Evolutionary conservation across 1,140 invertebrate genomes (phyloP).

Genomic region (Sinella curviseta): DNA sequence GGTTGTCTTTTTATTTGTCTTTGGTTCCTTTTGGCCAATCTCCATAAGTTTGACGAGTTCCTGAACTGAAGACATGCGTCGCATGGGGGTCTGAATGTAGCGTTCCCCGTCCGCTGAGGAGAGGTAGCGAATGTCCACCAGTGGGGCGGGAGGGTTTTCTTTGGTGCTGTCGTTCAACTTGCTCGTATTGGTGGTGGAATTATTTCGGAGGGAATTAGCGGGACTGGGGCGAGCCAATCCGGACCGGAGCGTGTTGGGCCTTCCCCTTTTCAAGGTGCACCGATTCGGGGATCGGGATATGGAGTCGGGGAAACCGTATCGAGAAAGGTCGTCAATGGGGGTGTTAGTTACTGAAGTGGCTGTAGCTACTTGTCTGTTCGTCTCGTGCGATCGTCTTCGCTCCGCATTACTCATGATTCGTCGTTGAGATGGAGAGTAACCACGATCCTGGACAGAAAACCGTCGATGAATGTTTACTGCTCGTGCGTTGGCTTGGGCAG

Average conservation of each 20-base stretch:
- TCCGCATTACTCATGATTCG: not conserved
- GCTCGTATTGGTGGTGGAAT: not conserved
- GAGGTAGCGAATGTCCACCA: not conserved
- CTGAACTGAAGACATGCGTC: slow-evolving; percentile 44
- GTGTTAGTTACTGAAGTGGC: not conserved
- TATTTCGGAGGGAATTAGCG: not conserved
- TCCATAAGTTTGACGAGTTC: slow-evolving; percentile 43
- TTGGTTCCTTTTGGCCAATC: not conserved
- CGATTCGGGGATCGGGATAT: slow-evolving; percentile 32
- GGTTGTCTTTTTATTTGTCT: not conserved
- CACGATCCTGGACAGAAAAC: slow-evolving; percentile 30
- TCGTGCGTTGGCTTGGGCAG: not conserved
- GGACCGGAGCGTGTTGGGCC: slow-evolving; percentile 44
- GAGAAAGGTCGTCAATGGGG: not conserved
- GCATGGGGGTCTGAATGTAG: slow-evolving; percentile 21
- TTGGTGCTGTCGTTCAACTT: not conserved
- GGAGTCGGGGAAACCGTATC: slow-evolving; percentile 3
- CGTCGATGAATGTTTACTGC: slow-evolving; percentile 13
- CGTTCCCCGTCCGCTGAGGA: not conserved
- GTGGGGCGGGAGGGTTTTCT: slow-evolving; percentile 7
- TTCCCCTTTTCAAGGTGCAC: slow-evolving; percentile 43
- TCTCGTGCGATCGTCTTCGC: slow-evolving; percentile 32
- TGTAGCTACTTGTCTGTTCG: not conserved
- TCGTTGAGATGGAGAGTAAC: slow-evolving; percentile 23
- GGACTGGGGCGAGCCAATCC: slow-evolving; percentile 44